Evolutionary conservation across 2,797 vertebrate genomes (phyloP).

Genomic region (Gymnodraco acuticeps): DNA sequence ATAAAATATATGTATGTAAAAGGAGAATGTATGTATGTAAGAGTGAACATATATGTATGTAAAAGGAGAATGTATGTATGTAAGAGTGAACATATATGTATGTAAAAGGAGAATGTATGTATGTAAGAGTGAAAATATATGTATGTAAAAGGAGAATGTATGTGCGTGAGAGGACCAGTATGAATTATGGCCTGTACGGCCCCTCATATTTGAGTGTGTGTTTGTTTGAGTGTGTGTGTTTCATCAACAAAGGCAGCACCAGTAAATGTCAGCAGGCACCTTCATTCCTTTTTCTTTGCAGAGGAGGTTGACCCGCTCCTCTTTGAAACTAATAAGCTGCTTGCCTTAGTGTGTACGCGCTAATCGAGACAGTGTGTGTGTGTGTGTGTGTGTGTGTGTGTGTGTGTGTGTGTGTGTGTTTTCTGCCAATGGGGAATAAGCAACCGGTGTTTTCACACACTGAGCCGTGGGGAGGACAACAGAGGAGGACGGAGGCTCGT

Average conservation of each 20-base stretch:
- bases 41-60: too few relatives aligned
- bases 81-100: too few relatives aligned
- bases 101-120: too few relatives aligned
- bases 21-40: too few relatives aligned
- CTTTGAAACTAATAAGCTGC: slow-evolving; percentile 54
- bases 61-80: too few relatives aligned
- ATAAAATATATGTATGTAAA: too few relatives aligned
- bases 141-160: too few relatives aligned
- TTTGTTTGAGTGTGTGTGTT: background rate
- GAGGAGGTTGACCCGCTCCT: slow-evolving; percentile 46
- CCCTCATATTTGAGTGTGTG: too few relatives aligned
- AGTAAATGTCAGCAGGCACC: slow-evolving; percentile 62
- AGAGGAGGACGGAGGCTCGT: slow-evolving; percentile 30
- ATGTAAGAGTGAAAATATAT: too few relatives aligned
- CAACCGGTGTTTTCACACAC: slow-evolving; percentile 47
- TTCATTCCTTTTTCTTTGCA: slow-evolving; percentile 39
- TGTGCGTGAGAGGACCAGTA: too few relatives aligned
- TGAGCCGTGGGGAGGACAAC: slow-evolving; percentile 5
- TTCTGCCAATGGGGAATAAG: slow-evolving; percentile 22
- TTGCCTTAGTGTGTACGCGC: slow-evolving; percentile 47
- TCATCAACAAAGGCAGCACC: slow-evolving; percentile 54
- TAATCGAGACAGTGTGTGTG: slow-evolving; percentile 39
- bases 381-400: background rate
- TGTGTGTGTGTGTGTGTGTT: slow-evolving; percentile 7
- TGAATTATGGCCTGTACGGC: too few relatives aligned